Base-by-base conservation (phyloP, 1,140 invertebrate species). In the Sarcophaga bullata region DNA sequence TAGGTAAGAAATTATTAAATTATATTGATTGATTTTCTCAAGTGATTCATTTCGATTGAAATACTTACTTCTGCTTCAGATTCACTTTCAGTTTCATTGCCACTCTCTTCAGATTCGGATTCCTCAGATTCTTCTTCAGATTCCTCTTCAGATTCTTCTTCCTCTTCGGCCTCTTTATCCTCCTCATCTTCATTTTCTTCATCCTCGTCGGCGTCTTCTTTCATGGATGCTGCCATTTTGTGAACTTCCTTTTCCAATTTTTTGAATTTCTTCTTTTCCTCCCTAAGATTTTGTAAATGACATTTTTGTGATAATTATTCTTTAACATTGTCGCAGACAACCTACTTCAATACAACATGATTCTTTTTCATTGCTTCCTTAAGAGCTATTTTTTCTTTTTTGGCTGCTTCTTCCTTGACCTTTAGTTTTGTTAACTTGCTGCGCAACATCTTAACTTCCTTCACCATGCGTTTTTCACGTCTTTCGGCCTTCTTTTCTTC, bases 171-270 rank as follows among this genome's bases (percentile, higher is more conserved):
- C 85, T 94, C 93, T 82, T 92, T 91, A 83, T 92, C 92, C 13
- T 92, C 86, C 13, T 75, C 92, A 54, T 92, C 91, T 83, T 95
- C 94, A 72, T 94, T 93, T 68, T 93, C 93, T 15, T 94, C 92
- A n/a, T 93, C 93, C 6, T 95, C 94, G n/a, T 95, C 94, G 13
- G 94, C 94, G 5, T 92, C 92, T 84, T 95, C 94, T 83, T 94
- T 95, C 93, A 97, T 95, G 82, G 96, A 91, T 17, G 94, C 94
- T 0, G 95, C 95, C 95, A 97, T 96, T 91, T 96, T 96, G 85
- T 96, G 95, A 6, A 97, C 95, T 91, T 97, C 96, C 85, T 95
- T 96, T 88, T 97, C 95, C 50, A 97, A 88, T 75, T 93, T 92
- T 86, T 94, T 95, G 86, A 93, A 95, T 88, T 95, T 95, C 85